Percentiles rank a stretch among this genome's conserved stretches.
Conservation (phyloP, 2,888 invertebrate genomes). For the Hydraecia micacea region DNA sequence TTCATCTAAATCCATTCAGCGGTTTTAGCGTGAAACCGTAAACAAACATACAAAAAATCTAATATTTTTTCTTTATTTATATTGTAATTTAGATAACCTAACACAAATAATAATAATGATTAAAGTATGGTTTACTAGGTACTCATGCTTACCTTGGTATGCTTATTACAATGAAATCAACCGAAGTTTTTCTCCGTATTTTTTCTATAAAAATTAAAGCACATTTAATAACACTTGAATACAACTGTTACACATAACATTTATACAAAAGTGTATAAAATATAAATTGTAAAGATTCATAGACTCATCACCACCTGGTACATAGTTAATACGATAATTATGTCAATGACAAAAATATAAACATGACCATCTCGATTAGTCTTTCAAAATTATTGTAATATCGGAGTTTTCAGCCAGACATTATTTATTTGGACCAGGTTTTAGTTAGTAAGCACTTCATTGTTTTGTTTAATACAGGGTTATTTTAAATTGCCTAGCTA, state of each 20-base stretch:
- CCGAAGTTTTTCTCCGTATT: slow-evolving; percentile 32
- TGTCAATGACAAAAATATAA: not conserved
- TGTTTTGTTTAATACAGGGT: not conserved
- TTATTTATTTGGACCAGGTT: not conserved
- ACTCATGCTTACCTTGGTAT: slow-evolving; percentile 19
- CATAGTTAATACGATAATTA: not conserved
- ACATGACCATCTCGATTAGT: slow-evolving; percentile 34
- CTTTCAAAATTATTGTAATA: slow-evolving; percentile 5
- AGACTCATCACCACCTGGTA: not conserved
- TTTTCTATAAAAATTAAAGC: slow-evolving; percentile 41
- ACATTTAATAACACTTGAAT: slow-evolving; percentile 31
- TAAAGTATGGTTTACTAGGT: not conserved
- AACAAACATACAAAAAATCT: not conserved
- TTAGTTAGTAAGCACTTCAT: not conserved
- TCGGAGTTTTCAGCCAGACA: not conserved
- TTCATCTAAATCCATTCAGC: not conserved
- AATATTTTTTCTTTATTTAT: not conserved
- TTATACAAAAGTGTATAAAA: slow-evolving; percentile 49
- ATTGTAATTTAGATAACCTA: not conserved
- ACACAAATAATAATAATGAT: not conserved
- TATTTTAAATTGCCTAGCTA: not conserved
- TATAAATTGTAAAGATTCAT: slow-evolving; percentile 30
- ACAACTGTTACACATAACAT: slow-evolving; percentile 41
- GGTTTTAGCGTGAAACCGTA: not conserved
- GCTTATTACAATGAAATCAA: slow-evolving; percentile 5